A percentile compares a stretch with the other conserved stretches of the same genome.
These are phyloP conservation scores for Cyclophora punctaria DNA, from an alignment of 2,888 invertebrate genomes.

Conservation along the genomic window DNA sequence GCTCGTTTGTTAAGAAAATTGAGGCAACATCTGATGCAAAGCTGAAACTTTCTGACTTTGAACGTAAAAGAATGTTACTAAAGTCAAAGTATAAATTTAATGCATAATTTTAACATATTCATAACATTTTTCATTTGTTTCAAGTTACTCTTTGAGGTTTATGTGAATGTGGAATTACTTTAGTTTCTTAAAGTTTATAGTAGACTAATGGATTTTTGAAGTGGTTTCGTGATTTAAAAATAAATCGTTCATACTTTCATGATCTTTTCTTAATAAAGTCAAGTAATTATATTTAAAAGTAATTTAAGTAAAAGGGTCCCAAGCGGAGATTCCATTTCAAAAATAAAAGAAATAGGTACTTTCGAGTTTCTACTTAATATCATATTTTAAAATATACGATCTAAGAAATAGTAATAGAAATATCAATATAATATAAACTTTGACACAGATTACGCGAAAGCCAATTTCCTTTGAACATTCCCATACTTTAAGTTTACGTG, in stretches of 20 bases:
- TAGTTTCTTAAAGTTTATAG: too few species aligned
- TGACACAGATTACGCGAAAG: constrained; percentile 44
- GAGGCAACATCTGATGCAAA: constrained; percentile 46
- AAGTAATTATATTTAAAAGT: too few species aligned
- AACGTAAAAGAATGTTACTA: constrained; percentile 14
- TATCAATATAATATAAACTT: constrained; percentile 33
- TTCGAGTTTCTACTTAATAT: neutral
- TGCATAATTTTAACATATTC: constrained; percentile 12
- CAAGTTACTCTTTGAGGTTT: constrained; percentile 1
- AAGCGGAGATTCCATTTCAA: too few species aligned
- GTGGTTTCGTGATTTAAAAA: too few species aligned
- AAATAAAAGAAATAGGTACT: too few species aligned
- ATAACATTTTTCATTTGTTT: constrained; percentile 6
- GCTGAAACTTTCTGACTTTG: constrained; percentile 19
- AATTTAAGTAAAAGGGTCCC: too few species aligned
- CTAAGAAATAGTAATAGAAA: constrained; percentile 12
- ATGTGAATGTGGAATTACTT: too few species aligned
- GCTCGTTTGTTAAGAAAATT: constrained; percentile 62
- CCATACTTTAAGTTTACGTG: constrained; percentile 35
- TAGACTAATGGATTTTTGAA: too few species aligned
- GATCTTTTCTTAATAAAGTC: too few species aligned
- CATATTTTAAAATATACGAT: constrained; percentile 1
- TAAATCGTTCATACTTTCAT: too few species aligned
- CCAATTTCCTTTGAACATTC: constrained; percentile 54
- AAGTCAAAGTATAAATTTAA: constrained; percentile 4